phyloP scores from a whole-genome alignment of 2,797 vertebrate genomes.

The Pteropus rufus region DNA sequence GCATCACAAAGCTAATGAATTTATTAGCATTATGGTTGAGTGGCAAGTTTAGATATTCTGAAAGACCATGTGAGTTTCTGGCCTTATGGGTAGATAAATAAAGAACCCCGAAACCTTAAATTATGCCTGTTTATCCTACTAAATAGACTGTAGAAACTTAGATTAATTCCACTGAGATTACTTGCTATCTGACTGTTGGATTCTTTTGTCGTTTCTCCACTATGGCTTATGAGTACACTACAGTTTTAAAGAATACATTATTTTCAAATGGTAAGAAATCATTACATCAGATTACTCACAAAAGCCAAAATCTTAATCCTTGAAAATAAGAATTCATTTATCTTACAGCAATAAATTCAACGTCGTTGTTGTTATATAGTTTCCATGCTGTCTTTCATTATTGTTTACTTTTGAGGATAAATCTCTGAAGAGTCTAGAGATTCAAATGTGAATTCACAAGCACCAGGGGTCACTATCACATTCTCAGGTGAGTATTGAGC shows the following conservation, averaged over 20 bases:
- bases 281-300: neutral
- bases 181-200: neutral
- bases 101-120: neutral
- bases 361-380: neutral
- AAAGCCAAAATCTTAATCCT: neutral
- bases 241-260: neutral
- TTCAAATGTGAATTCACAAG: conserved; percentile 15
- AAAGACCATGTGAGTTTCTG: neutral
- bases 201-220: neutral
- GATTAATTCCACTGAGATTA: neutral
- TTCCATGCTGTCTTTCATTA: neutral
- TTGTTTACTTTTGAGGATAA: neutral
- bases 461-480: neutral
- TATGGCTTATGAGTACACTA: neutral
- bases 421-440: conserved; percentile 11
- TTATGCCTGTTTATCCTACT: neutral
- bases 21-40: neutral
- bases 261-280: neutral
- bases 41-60: neutral
- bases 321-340: neutral
- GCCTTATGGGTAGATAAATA: neutral
- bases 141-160: neutral
- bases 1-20: neutral
- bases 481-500: neutral
- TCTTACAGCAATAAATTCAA: neutral